phyloP scores from a whole-genome alignment of 2,797 vertebrate species.

The Selene dorsalis region DNA sequence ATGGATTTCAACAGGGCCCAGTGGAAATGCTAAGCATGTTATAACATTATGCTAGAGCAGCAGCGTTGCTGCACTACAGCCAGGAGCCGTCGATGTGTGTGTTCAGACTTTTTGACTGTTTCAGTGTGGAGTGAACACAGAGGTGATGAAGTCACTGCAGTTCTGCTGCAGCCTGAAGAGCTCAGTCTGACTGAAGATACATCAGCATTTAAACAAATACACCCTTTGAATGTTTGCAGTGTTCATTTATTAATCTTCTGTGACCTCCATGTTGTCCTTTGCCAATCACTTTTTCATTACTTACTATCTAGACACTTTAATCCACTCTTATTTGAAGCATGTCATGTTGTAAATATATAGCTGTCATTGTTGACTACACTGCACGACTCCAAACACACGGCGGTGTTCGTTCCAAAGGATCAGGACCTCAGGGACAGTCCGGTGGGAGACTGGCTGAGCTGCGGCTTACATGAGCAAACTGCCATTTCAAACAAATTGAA shows the following conservation, averaged over 20 bases:
- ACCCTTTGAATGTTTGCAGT: not conserved
- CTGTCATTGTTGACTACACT: constrained; percentile 2
- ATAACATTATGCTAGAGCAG: constrained; percentile 28
- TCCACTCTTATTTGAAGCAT: no score
- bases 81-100: constrained; percentile 12
- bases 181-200: not conserved
- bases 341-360: not conserved
- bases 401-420: constrained; percentile 30
- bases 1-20: constrained; percentile 44
- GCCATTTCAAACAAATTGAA: constrained; percentile 50
- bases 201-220: not conserved
- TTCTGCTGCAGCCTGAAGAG: constrained; percentile 1
- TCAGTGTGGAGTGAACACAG: constrained; percentile 6
- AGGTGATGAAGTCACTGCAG: constrained; percentile 1
- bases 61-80: constrained; percentile 11
- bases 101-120: constrained; percentile 3
- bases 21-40: constrained; percentile 52
- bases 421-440: constrained; percentile 24
- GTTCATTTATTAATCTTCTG: not conserved
- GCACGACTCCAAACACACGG: constrained; percentile 16
- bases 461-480: constrained; percentile 69
- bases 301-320: no score
- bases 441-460: constrained; percentile 49
- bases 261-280: no score
- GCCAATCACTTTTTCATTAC: no score